These are phyloP conservation scores for Aphaenogaster rudis DNA, from an alignment of 1,140 invertebrate species.

Conservation along the genomic window DNA sequence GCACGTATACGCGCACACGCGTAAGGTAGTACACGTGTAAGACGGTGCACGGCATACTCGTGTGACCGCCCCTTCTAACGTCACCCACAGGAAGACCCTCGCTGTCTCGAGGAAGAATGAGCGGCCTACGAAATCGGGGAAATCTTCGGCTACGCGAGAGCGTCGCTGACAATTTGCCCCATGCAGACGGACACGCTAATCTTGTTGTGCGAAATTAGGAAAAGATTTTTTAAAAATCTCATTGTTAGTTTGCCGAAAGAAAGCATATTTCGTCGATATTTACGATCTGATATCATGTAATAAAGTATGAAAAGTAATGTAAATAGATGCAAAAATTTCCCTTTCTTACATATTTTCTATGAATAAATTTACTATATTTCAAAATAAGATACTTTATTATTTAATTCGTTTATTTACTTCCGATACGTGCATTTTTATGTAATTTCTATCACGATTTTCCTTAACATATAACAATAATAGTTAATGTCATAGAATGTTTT, in stretches of 20 bases:
- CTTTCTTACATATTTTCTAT: background rate
- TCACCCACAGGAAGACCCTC: background rate
- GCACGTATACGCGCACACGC: background rate
- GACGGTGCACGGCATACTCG: background rate
- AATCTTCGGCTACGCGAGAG: conserved; percentile 18
- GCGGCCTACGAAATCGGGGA: background rate
- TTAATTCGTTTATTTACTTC: background rate
- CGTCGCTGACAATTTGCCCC: background rate
- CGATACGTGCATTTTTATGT: background rate
- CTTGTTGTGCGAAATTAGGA: background rate
- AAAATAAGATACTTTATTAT: background rate
- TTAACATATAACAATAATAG: background rate
- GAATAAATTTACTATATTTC: background rate
- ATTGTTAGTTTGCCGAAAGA: background rate
- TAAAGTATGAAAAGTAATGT: background rate
- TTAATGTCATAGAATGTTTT: background rate
- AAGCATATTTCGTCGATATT: background rate
- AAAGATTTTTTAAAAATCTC: background rate
- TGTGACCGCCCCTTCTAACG: conserved; percentile 1
- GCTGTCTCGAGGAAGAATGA: conserved; percentile 10
- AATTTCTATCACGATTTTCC: background rate
- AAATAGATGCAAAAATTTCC: background rate
- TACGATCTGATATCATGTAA: background rate
- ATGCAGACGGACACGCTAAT: background rate
- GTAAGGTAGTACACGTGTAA: background rate